phyloP scores from a whole-genome alignment of 2,113 vertebrate genomes.

The Cichladusa arquata region DNA sequence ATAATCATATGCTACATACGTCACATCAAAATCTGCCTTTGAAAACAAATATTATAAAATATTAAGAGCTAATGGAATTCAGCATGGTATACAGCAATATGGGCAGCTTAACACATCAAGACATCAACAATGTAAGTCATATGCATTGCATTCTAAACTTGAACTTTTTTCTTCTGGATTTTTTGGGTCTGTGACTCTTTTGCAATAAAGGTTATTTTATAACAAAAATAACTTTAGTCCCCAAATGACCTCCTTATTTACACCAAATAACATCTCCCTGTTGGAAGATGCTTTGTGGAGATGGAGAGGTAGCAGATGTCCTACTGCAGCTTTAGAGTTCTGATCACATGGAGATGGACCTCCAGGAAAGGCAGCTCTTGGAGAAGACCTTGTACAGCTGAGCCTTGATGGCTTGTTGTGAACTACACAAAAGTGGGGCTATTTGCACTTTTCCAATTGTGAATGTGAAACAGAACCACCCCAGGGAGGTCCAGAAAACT shows the following conservation, averaged over 20 bases:
- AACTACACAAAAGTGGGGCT: neutral
- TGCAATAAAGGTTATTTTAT: conserved; percentile 8
- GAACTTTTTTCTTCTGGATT: neutral
- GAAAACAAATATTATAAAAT: neutral
- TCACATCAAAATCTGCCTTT: neutral
- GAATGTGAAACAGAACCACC: neutral
- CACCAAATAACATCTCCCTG: neutral
- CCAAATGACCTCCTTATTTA: neutral
- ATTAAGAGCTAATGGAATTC: neutral
- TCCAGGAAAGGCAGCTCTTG: neutral
- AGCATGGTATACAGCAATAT: neutral
- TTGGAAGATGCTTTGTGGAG: neutral
- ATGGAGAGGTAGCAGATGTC: neutral
- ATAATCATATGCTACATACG: neutral
- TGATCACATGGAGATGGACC: neutral
- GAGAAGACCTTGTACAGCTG: neutral
- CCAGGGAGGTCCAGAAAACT: neutral
- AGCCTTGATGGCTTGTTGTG: neutral
- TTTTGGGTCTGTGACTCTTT: neutral
- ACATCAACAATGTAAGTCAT: neutral
- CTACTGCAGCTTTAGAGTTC: neutral
- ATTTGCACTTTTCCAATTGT: neutral
- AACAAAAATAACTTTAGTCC: neutral
- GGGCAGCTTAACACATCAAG: neutral
- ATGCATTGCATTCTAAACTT: neutral